A percentile compares a stretch with the other conserved stretches of the same genome.
Evolutionary conservation across 2,888 invertebrate genomes (phyloP).

Genomic region (Nephrotoma guestfalica): DNA sequence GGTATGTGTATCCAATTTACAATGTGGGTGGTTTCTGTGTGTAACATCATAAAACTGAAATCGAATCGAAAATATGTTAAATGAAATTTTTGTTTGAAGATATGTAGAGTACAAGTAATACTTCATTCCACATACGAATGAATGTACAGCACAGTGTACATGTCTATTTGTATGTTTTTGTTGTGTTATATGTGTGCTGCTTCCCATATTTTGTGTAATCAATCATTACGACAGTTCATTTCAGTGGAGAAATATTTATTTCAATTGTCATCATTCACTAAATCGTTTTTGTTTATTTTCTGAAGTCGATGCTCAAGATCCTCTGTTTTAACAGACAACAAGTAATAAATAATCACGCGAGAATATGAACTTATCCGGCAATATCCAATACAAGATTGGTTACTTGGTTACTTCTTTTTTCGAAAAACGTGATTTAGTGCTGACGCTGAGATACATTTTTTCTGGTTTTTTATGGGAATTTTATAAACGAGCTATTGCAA

Average conservation of each 20-base stretch:
- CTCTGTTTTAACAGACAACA: neutral
- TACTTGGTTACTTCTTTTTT: neutral
- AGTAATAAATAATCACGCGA: neutral
- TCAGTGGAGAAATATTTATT: neutral
- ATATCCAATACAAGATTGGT: neutral
- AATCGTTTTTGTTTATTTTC: neutral
- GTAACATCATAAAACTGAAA: neutral
- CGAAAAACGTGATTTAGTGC: neutral
- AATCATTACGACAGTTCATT: neutral
- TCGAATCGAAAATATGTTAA: neutral
- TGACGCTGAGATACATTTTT: neutral
- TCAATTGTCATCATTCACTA: neutral
- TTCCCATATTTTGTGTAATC: neutral
- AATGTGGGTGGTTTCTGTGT: neutral
- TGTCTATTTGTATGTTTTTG: neutral
- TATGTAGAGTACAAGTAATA: neutral
- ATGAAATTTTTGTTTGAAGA: neutral
- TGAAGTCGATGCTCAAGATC: neutral
- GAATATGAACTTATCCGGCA: neutral
- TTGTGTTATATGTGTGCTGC: neutral
- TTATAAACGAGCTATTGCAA: neutral
- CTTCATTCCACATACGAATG: neutral
- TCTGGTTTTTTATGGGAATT: neutral
- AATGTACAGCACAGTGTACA: neutral
- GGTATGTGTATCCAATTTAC: neutral